Evolutionary conservation across 2,113 vertebrate species (phyloP), one percentile per base, ranked within the genome.

Genomic region (Lamprologus tigripictilis): DNA sequence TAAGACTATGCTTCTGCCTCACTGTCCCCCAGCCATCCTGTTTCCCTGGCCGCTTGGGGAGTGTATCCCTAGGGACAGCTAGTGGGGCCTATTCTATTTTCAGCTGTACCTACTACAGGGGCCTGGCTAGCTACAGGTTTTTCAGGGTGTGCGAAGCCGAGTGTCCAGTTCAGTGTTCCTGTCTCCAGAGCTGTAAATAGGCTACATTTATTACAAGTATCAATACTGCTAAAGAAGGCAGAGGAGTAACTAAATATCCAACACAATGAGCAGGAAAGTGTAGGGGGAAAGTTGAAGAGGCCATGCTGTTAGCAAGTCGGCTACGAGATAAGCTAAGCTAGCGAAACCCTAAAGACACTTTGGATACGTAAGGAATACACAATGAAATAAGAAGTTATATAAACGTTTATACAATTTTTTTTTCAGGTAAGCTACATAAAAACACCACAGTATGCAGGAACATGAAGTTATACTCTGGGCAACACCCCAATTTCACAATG

Each of bases 31-130:
- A 54, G 51, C 51, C 51, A 54, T 54, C 6, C n/a, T 21, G n/a
- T 54, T 54, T 54, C 51, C n/a, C 51, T 54, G n/a, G 51, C 0
- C 10, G 0, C 51, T 54, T 54, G 51, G n/a, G 51, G n/a, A 54
- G 51, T 54, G 51, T 54, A 54, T 54, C 51, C n/a, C 2, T 54
- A 54, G 10, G 10, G n/a, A 54, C 2, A 54, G 51, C n/a, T 54
- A 21, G n/a, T 54, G 51, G 51, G 51, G 51, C 51, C 3, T 54
- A 54, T 54, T 54, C 5, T 54, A 54, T 3, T 54, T 54, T 54
- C 51, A 54, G 10, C 51, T 54, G 51, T 54, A 54, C 51, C 51
- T 54, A 54, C 51, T 54, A 54, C 51, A 54, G 51, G 0, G 51
- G 9, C 51, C 5, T 54, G 51, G 10, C 51, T 54, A 54, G 5